A percentile compares a stretch with the other conserved stretches of the same genome.
Conservation (phyloP, 2,888 invertebrate species). For the Platerodrilus igneus region DNA sequence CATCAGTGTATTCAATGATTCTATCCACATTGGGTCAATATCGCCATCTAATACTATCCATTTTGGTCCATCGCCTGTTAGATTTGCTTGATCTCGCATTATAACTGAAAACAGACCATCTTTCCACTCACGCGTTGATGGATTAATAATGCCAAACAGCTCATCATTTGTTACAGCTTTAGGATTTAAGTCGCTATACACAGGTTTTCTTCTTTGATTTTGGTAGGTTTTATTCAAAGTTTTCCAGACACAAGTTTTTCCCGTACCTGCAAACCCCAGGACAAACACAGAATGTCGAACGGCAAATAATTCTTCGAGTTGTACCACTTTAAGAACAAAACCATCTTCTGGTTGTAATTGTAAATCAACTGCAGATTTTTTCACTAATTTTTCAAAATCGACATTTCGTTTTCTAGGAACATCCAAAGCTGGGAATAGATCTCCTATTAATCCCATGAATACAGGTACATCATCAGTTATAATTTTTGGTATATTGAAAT, state of each 20-base stretch:
- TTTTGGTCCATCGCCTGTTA: conserved; percentile 79
- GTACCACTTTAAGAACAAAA: conserved; percentile 82
- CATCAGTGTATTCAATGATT: conserved; percentile 94
- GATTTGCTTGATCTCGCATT: conserved; percentile 90
- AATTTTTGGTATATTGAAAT: conserved; percentile 93
- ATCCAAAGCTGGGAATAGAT: conserved; percentile 87
- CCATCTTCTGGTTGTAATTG: conserved; percentile 88
- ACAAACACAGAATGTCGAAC: conserved; percentile 83
- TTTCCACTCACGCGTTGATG: conserved; percentile 90
- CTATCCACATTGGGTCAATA: conserved; percentile 98
- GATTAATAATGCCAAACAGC: conserved; percentile 90
- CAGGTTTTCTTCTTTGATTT: conserved; percentile 76
- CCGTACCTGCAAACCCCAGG: conserved; percentile 81
- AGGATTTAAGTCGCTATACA: conserved; percentile 88
- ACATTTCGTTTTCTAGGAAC: conserved; percentile 82
- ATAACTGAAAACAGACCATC: conserved; percentile 86
- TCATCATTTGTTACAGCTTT: conserved; percentile 96
- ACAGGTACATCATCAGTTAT: conserved; percentile 87
- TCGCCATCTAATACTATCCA: conserved; percentile 96
- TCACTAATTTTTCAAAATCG: conserved; percentile 78
- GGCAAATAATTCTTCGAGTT: conserved; percentile 86
- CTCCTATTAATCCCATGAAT: conserved; percentile 92
- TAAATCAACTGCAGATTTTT: conserved; percentile 73
- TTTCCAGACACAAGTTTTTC: conserved; percentile 91
- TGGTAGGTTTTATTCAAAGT: conserved; percentile 78